Evolutionary conservation across 2,888 invertebrate genomes (phyloP).

Genomic region (Caenorhabditis zanzibari): DNA sequence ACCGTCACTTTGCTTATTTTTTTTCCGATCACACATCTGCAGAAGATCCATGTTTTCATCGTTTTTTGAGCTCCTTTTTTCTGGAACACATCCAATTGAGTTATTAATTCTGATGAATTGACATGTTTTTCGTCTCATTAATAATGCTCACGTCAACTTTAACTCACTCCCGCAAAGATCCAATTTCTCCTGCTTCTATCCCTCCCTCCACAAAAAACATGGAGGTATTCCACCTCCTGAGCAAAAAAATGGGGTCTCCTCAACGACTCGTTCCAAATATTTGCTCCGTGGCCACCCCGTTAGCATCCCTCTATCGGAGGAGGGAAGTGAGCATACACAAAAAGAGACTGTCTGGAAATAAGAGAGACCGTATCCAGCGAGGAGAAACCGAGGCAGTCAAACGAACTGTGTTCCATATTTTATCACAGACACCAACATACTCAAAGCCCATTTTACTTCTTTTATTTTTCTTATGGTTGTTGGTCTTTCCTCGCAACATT

Average conservation of each 20-base stretch:
- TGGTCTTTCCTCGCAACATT: background rate
- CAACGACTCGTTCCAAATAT: conserved; percentile 29
- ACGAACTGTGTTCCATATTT: conserved; percentile 58
- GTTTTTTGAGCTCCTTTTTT: too few species aligned
- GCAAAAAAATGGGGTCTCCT: conserved; percentile 1
- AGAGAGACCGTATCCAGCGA: conserved; percentile 21
- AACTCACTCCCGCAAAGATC: background rate
- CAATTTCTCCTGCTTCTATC: background rate
- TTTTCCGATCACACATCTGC: too few species aligned
- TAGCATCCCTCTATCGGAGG: conserved; percentile 26
- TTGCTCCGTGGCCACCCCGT: conserved; percentile 55
- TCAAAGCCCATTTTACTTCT: conserved; percentile 18
- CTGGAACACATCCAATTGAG: background rate
- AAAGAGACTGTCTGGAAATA: conserved; percentile 29
- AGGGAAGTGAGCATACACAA: conserved; percentile 45
- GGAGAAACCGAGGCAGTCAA: conserved; percentile 1
- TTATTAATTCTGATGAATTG: background rate
- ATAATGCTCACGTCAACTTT: background rate
- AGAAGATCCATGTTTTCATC: too few species aligned
- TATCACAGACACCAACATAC: conserved; percentile 29
- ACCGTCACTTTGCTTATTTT: too few species aligned
- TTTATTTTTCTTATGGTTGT: conserved; percentile 8
- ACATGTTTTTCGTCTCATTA: background rate
- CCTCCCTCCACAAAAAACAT: conserved; percentile 19
- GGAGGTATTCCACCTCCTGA: conserved; percentile 41